Percentiles rank a stretch among this genome's conserved stretches.
These are phyloP conservation scores for Nesometra sesokonis DNA, from an alignment of 35 echinoderm and acorn worm genomes.

Conservation along the genomic window DNA sequence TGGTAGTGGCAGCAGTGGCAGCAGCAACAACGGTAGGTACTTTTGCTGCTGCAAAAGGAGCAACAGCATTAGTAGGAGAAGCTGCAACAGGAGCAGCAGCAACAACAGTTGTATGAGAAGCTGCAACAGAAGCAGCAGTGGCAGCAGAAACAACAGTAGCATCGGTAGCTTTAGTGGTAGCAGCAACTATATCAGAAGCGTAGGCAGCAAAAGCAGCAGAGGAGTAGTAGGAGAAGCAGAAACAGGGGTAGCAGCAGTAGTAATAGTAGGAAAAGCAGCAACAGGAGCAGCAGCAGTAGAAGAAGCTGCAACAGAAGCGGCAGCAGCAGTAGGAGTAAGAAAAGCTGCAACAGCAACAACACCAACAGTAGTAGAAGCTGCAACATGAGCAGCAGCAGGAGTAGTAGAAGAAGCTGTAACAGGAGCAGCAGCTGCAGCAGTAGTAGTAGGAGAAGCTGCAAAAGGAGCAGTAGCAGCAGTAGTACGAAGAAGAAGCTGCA, in stretches of 20 bases:
- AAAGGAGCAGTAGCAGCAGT: neutral
- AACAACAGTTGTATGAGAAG: neutral
- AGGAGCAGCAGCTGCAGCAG: neutral
- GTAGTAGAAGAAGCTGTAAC: neutral
- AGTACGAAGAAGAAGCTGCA: neutral
- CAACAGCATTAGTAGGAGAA: too few species aligned
- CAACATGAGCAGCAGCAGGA: neutral
- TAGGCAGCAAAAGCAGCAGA: too few species aligned
- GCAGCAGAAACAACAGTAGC: neutral
- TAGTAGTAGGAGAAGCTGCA: neutral
- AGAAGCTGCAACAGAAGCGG: neutral
- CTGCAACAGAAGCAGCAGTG: too few species aligned
- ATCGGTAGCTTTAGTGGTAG: neutral
- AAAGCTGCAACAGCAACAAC: constrained; percentile 1
- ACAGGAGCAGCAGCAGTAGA: neutral
- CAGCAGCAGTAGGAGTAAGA: neutral
- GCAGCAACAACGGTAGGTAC: neutral
- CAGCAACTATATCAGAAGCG: too few species aligned
- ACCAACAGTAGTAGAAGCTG: neutral
- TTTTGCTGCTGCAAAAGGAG: neutral
- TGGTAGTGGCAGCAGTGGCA: too few species aligned
- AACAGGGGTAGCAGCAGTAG: neutral
- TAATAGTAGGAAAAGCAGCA: neutral
- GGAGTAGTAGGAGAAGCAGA: neutral
- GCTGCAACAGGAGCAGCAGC: neutral